Base-by-base conservation (phyloP, 1,140 invertebrate species). In the Euglossa dilemma region DNA sequence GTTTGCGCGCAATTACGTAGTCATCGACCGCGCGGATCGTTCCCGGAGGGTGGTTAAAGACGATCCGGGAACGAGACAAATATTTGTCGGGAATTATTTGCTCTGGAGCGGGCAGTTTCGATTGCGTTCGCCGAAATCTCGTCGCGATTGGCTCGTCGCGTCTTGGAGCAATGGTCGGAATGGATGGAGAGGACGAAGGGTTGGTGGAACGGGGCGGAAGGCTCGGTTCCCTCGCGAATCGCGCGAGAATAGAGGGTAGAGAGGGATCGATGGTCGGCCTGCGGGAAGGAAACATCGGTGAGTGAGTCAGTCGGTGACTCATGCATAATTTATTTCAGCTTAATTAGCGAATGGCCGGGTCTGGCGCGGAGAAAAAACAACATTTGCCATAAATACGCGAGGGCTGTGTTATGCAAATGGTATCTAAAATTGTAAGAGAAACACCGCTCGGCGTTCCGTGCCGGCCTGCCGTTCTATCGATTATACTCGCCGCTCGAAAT, bases 301-400 rank as follows among this genome's bases (percentile, higher is more conserved):
- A 57, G 52, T 87, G 84, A 87, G 63, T 83, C 85, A 79, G 25
- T 47, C 54, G 45, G 36, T 81, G 85, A 87, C 61, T 81, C 86
- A 80, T 84, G 82, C 73, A 87, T 87, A 84, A 87, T 87, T 87
- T 80, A 88, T 70, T 80, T 20, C 56, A 28, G 56, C 50, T 84
- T 80, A 79, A 86, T 84, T 87, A 84, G 47, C 69, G 45, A 43
- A 63, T 18, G 36, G 43, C 11, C 14, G 43, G 28, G 50, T 4
- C 25, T 25, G 18, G 50, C 70, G 47, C 9, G 57, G 12, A 64
- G 72, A n/a, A 36, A 69, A 66, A 86, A 54, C 64, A 50, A 28
- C 71, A 56, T 52, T 73, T 70, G 50, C 14, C 85, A n/a, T 70
- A 83, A 87, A 78, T 87, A 78, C 18, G 11, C 23, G 28, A 18